A percentile compares a stretch with the other conserved stretches of the same genome.
Evolutionary conservation across 2,113 vertebrate genomes (phyloP).

Genomic region (Amphiprion ocellaris): DNA sequence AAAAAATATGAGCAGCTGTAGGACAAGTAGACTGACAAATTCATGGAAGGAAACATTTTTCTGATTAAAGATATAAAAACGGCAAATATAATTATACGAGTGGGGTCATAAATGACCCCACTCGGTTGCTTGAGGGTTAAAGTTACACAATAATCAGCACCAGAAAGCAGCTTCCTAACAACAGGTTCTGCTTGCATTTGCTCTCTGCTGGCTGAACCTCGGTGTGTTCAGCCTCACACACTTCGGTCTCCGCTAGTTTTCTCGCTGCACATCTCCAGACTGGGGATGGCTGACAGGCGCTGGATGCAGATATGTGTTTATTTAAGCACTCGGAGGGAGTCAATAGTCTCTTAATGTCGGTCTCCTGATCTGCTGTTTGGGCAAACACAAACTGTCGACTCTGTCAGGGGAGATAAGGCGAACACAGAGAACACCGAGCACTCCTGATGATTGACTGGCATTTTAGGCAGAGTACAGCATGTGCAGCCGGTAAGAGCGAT

Average conservation of each 20-base stretch:
- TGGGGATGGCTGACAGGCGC: constrained; percentile 24
- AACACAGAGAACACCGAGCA: constrained; percentile 43
- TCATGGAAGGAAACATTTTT: too few relatives aligned
- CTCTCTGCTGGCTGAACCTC: neutral
- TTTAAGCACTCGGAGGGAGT: constrained; percentile 56
- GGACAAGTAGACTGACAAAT: too few relatives aligned
- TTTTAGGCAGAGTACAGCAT: constrained; percentile 25
- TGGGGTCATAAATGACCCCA: too few relatives aligned
- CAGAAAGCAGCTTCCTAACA: neutral
- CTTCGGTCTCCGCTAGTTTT: neutral
- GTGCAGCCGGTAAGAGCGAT: neutral
- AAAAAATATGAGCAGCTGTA: too few relatives aligned
- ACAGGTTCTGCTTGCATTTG: neutral
- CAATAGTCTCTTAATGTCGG: constrained; percentile 54
- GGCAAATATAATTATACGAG: too few relatives aligned
- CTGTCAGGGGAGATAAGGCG: constrained; percentile 69
- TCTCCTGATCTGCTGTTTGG: constrained; percentile 70
- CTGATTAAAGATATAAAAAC: too few relatives aligned
- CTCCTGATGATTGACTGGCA: constrained; percentile 62
- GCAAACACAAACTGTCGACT: constrained; percentile 66
- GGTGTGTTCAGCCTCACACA: neutral
- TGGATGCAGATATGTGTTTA: constrained; percentile 67
- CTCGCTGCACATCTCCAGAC: neutral
- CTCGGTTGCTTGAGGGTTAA: neutral
- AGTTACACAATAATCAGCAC: neutral